Evolutionary conservation across 2,888 invertebrate species (phyloP).

Genomic region (Hydraecia micacea): DNA sequence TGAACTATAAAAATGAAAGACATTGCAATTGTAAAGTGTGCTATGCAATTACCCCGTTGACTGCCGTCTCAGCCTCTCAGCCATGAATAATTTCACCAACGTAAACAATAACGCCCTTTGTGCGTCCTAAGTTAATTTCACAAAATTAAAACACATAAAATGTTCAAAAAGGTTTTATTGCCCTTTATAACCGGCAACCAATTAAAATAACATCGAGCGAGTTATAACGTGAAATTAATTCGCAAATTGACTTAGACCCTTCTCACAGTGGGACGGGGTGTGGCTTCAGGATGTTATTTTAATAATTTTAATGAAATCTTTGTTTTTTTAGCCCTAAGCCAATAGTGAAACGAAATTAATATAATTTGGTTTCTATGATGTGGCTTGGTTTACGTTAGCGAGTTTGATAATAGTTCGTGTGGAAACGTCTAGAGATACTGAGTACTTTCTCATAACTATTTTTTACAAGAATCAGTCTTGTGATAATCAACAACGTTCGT

Average conservation of each 20-base stretch:
- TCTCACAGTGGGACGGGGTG: slow-evolving; percentile 41
- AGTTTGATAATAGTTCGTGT: neutral
- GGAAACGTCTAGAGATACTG: neutral
- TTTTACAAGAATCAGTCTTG: too few species aligned
- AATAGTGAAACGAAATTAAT: slow-evolving; percentile 39
- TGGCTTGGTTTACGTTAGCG: neutral
- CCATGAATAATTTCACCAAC: slow-evolving; percentile 28
- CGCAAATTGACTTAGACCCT: slow-evolving; percentile 56
- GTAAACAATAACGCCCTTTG: slow-evolving; percentile 30
- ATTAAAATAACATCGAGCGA: slow-evolving; percentile 60
- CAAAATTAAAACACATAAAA: slow-evolving; percentile 53
- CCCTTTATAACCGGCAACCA: slow-evolving; percentile 30
- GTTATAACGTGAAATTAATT: slow-evolving; percentile 58
- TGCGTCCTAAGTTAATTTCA: slow-evolving; percentile 24
- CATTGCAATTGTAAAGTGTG: neutral
- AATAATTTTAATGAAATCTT: slow-evolving; percentile 51
- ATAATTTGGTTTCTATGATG: slow-evolving; percentile 4
- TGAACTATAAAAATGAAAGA: neutral
- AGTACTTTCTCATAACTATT: neutral
- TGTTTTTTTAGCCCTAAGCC: slow-evolving; percentile 44
- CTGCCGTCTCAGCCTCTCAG: neutral
- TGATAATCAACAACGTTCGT: too few species aligned
- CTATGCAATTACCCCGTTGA: neutral
- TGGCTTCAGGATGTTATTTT: slow-evolving; percentile 47
- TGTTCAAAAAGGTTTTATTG: slow-evolving; percentile 46